Base-by-base conservation (phyloP, 1,140 invertebrate species). In the Trialeurodes vaporariorum region DNA sequence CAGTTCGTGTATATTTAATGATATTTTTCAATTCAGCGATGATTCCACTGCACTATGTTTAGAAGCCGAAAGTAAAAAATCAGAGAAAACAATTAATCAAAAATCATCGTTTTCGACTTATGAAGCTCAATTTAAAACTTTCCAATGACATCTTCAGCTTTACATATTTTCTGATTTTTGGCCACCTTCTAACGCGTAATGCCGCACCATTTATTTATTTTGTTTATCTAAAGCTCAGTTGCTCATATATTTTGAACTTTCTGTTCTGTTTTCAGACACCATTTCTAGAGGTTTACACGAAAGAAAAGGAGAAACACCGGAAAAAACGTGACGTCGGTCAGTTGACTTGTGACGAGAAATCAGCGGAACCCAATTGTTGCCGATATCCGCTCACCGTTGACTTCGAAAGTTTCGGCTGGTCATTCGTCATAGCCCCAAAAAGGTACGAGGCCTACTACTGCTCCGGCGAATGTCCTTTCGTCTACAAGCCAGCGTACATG, bases 401-500 rank as follows among this genome's bases (percentile, higher is more conserved):
- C 80, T 98, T 99, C 79, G 91, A 90, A 72, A 91, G 93, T 70
- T 94, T 98, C 75, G 94, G 94, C 13, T 98, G 96, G 95, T 94
- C 98, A 74, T 98, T 95, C 90, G 95, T 98, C 73, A 94, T 99
- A 40, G 95, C 95, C 0, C 96, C 96, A 0, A 92, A 92, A 73
- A 86, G 88, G 71, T 99, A 98, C 80, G 89, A 96, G 74, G 96
- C 96, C 22, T 94, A 95, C 80, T 98, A 95, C 80, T 99, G 96
- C 81, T 88, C 90, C 68, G 96, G 96, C 1, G 91, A 96, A 73
- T 98, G 96, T 82, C 90, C 91, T 0, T 93, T 88, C 79, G 85
- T 89, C 1, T 68, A 84, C 61, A 27, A 64, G 23, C 69, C 67
- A 12, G 49, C 22, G 23, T 90, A 96, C 77, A 90, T 93, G 1